Evolutionary conservation across 2,113 vertebrate genomes (phyloP).

Genomic region (Malaclemys terrapin): DNA sequence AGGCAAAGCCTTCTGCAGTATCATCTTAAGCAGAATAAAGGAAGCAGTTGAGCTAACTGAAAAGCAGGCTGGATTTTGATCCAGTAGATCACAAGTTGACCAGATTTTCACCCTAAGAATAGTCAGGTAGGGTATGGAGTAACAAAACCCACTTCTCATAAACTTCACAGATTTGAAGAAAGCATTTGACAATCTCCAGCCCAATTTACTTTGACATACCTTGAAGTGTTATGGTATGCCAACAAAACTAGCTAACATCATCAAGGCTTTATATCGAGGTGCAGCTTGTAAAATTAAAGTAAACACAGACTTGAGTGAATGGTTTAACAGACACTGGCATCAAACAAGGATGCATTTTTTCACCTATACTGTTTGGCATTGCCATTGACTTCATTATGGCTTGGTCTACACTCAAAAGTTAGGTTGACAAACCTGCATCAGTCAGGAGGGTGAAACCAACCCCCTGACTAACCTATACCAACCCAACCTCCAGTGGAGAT

Average conservation of each 20-base stretch:
- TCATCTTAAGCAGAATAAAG: not conserved
- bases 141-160: not conserved
- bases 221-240: not conserved
- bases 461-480: too few species aligned
- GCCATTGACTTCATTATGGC: not conserved
- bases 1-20: not conserved
- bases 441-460: too few species aligned
- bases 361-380: not conserved
- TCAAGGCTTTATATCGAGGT: not conserved
- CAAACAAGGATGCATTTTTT: not conserved
- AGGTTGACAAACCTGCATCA: too few species aligned
- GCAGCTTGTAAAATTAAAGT: not conserved
- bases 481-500: too few species aligned
- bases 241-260: not conserved
- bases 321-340: not conserved
- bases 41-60: not conserved
- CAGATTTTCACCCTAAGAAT: not conserved
- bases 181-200: not conserved
- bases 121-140: not conserved
- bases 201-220: too few species aligned
- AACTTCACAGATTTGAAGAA: not conserved
- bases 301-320: not conserved
- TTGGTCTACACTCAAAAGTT: too few species aligned
- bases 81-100: not conserved
- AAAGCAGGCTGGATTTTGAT: not conserved